Conservation (phyloP, 2,113 vertebrate species). For the Cephalopterus ornatus region DNA sequence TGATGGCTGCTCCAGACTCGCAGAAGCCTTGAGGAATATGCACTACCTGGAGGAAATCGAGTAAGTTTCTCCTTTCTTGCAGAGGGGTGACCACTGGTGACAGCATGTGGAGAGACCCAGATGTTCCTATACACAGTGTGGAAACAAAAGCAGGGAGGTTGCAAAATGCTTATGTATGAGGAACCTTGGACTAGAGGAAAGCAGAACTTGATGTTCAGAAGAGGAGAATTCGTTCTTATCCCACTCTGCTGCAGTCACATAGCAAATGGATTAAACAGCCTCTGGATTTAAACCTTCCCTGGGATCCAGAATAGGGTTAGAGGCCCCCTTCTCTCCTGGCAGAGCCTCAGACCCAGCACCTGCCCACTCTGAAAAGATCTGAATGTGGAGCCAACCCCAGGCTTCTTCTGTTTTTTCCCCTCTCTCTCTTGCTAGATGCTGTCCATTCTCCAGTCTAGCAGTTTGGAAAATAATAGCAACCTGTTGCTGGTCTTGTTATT, state of each 20-base stretch:
- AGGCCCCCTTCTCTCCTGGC: not conserved
- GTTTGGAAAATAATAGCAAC: not conserved
- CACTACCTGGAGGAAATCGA: slow-evolving; percentile 73
- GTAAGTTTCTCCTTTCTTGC: slow-evolving; percentile 63
- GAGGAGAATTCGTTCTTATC: not conserved
- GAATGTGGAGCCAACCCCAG: not conserved
- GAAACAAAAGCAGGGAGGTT: not conserved
- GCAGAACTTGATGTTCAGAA: not conserved
- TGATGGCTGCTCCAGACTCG: slow-evolving; percentile 7
- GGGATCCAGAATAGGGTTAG: not conserved
- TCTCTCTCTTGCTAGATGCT: not conserved
- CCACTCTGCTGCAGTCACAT: not conserved
- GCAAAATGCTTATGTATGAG: not conserved
- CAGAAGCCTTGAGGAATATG: slow-evolving; percentile 64
- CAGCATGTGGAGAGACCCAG: not conserved
- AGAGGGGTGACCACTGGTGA: not conserved
- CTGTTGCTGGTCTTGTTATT: not conserved
- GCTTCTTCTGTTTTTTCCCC: not conserved
- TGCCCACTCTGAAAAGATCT: not conserved
- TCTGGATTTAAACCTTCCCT: not conserved
- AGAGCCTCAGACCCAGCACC: not conserved
- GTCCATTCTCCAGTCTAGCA: not conserved
- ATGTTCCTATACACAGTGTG: not conserved
- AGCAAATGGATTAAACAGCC: not conserved
- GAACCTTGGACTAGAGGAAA: not conserved